Base-by-base conservation (phyloP, 2,113 vertebrate genomes). In the Anarhynchus alexandrinus region DNA sequence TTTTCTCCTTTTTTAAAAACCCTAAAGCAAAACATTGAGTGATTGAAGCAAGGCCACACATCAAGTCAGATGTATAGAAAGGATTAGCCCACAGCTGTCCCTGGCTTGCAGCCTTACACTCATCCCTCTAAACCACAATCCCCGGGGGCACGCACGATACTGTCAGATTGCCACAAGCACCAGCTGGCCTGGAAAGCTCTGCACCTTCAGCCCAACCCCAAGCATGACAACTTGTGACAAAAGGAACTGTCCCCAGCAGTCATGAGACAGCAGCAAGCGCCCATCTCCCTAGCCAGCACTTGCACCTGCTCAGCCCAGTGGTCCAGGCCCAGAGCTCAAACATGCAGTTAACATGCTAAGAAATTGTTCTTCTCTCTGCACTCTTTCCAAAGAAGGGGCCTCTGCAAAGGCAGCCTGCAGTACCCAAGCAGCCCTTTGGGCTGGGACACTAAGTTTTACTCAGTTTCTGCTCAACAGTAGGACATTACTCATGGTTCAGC, bases 31-130 rank as follows among this genome's bases (percentile, higher is more conserved):
- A 15, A 21, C 1, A 9, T 23, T 4, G 5, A 82, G 58, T 4
- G 17, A 49, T 1, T 36, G 72, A 38, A 88, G 69, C 51, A 65
- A 58, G 86, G 93, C 86, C 91, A 93, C 86, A 66, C 83, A 64
- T 8, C 49, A 11, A 17, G 83, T 57, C 80, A 80, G 64, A 42
- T 15, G 47, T 34, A 36, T 1, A 66, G 80, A 45, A 45, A 18
- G 72, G 80, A 49, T 74, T 11, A 92, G 77, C 71, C 77, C 52
- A 57, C 94, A 96, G 94, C 82, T 94, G 88, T 81, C 65, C 82
- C 91, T 90, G 88, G 85, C 85, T 88, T 51, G 45, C 70, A 57
- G 84, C 90, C 90, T 47, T 67, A 4, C 51, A 2, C 69, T 81
- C 86, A 54, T 23, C 83, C 91, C 74, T 82, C 54, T 74, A 61